These are phyloP conservation scores for Barnardius zonarius DNA, from an alignment of 2,113 vertebrate genomes.

Conservation along the genomic window DNA sequence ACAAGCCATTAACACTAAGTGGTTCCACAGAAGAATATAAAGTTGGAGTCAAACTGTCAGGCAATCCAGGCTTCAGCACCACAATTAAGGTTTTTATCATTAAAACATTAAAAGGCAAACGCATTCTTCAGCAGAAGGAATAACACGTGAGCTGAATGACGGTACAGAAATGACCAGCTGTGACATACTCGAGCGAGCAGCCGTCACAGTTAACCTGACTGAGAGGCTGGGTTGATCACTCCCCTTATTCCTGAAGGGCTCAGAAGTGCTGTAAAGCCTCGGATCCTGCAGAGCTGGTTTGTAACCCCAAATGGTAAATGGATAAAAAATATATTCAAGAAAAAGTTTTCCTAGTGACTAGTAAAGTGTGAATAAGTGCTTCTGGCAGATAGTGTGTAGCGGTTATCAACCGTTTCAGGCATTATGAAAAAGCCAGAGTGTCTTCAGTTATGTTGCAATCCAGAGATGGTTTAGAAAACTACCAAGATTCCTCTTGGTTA, in stretches of 20 bases:
- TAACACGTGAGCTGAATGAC: rapidly evolving
- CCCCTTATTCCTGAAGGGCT: neutral
- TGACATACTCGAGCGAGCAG: neutral
- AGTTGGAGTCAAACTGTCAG: neutral
- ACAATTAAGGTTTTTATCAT: neutral
- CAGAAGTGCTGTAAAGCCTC: neutral
- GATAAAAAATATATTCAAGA: neutral
- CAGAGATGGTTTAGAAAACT: neutral
- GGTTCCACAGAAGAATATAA: neutral
- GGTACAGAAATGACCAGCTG: neutral
- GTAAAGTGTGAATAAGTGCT: neutral
- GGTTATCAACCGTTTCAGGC: neutral
- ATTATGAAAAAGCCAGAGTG: neutral
- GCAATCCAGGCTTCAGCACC: rapidly evolving
- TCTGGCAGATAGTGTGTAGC: neutral
- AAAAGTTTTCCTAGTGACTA: neutral
- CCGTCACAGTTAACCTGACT: neutral
- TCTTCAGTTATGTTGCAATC: neutral
- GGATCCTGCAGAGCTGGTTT: neutral
- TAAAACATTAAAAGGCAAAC: neutral
- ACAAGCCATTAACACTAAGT: neutral
- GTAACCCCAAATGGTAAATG: neutral
- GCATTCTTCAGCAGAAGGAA: neutral
- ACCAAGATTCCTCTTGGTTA: neutral
- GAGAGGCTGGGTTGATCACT: neutral